Base-by-base conservation (phyloP, 2,888 invertebrate species). In the Spodoptera littoralis region DNA sequence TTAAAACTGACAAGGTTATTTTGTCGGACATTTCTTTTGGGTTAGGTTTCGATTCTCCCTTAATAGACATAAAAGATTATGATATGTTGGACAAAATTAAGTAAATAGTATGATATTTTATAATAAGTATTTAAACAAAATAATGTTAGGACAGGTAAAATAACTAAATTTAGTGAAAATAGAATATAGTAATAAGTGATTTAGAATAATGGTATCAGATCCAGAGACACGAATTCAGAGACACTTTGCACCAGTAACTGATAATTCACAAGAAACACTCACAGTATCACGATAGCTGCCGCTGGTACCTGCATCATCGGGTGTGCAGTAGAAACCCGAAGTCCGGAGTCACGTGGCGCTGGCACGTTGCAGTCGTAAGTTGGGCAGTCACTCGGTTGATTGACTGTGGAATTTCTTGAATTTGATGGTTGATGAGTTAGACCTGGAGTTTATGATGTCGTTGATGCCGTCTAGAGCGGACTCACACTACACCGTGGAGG, bases 251-350 rank as follows among this genome's bases (percentile, higher is more conserved):
- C 18, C 18, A 13, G 45, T 45, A 45, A 45, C 3, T 13, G 9
- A 9, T 13, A 45, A 5, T 45, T 13, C 45, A 45, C 45, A 45
- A 30, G 13, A 44, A 45, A 45, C 45, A 45, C 45, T 45, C 45
- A 45, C 45, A 45, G 45, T 45, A 45, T 18, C 45, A 45, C 45
- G 45, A 45, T 44, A 44, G n/a, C 13, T 44, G 44, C n/a, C 30
- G 30, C 5, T 30, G 30, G 6, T 18, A 45, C 13, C n/a, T 45
- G 45, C 45, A 45, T 45, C 8, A 13, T 45, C 13, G 1, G 30
- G 4, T 30, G 30, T 6, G 30, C 5, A 30, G 45, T 45, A 13
- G 45, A 18, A 45, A 45, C 45, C 8, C 30, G 24, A 4, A 24
- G 24, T 24, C 24, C 4, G 44, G 44, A 44, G 44, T 44, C 44